These are phyloP conservation scores for Bedellia somnulentella DNA, from an alignment of 2,888 invertebrate species.

Conservation along the genomic window DNA sequence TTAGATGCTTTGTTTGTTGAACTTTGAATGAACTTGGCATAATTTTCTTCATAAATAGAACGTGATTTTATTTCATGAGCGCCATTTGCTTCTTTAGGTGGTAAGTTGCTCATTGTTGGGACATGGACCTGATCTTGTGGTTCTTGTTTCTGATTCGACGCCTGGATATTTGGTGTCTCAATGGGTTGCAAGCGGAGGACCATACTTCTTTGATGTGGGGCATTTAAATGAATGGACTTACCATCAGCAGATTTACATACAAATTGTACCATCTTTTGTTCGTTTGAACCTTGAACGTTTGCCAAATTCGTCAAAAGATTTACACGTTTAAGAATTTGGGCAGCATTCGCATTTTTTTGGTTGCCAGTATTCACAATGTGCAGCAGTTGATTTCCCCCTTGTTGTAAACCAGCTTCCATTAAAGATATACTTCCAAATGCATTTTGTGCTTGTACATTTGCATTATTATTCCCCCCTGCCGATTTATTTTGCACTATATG, in stretches of 20 bases:
- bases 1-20: conserved; percentile 17
- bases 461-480: conserved; percentile 20
- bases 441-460: conserved; percentile 21
- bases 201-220: conserved; percentile 56
- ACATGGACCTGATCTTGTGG: conserved; percentile 27
- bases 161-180: conserved; percentile 27
- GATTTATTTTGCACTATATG: conserved; percentile 52
- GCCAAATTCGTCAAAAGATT: conserved; percentile 49
- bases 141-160: conserved; percentile 16
- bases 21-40: conserved; percentile 56
- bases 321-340: conserved; percentile 47
- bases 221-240: conserved; percentile 58
- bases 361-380: conserved; percentile 50
- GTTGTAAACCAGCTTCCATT: conserved; percentile 42
- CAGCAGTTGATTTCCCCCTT: conserved; percentile 46
- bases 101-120: conserved; percentile 15
- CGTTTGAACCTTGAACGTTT: conserved; percentile 47
- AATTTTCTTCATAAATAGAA: conserved; percentile 58
- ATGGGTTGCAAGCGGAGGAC: conserved; percentile 48
- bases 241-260: conserved; percentile 66
- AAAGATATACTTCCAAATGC: conserved; percentile 43
- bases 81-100: conserved; percentile 20
- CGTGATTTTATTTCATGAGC: conserved; percentile 52
- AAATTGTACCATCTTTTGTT: conserved; percentile 63
- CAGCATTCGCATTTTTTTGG: conserved; percentile 32